phyloP scores from a whole-genome alignment of 2,113 vertebrate genomes.

The Sardina pilchardus region DNA sequence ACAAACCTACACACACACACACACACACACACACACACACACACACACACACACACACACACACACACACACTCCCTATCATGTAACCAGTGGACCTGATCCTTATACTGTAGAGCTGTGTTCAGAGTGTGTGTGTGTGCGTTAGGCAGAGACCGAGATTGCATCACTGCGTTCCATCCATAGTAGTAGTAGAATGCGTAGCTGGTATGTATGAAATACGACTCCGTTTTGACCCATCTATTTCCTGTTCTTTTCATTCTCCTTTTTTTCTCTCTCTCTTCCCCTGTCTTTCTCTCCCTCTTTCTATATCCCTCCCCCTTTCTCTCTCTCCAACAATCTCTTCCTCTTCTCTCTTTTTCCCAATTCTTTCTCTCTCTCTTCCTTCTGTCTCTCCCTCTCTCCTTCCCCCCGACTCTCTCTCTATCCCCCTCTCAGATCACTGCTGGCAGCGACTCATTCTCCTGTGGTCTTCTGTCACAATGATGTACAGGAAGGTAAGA shows the following conservation, averaged over 20 bases:
- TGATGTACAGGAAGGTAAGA: constrained; percentile 90
- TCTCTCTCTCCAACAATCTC: background rate
- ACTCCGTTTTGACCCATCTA: no score
- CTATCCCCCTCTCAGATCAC: constrained; percentile 61
- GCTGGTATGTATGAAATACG: no score
- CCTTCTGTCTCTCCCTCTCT: background rate
- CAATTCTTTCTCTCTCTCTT: background rate
- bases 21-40: no score
- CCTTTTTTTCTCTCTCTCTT: no score
- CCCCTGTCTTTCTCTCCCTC: background rate
- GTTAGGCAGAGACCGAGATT: background rate
- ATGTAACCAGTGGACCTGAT: background rate
- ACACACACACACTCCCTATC: background rate
- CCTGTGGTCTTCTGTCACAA: constrained; percentile 96
- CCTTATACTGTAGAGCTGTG: no score
- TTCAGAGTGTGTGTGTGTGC: constrained; percentile 13
- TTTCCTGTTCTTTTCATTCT: no score
- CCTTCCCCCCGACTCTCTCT: background rate
- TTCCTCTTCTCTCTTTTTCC: background rate
- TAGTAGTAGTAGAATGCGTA: no score
- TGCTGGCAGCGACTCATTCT: constrained; percentile 81
- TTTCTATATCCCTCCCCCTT: background rate
- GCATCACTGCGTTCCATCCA: background rate
- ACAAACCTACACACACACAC: no score
- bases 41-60: background rate